Evolutionary conservation across 2,888 invertebrate genomes (phyloP).

Genomic region (Hypena proboscidalis): DNA sequence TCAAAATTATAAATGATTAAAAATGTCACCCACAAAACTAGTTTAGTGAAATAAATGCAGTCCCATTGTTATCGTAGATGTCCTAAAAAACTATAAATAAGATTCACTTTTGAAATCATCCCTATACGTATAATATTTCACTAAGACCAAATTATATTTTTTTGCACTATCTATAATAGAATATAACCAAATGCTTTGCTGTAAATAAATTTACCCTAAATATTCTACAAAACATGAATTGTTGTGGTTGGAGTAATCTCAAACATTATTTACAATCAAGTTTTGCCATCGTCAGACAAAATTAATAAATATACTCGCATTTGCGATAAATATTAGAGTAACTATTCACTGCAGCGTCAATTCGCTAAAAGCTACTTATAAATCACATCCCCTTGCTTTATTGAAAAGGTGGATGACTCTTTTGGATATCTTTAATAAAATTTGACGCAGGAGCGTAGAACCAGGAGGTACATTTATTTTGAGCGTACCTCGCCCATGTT

Average conservation of each 20-base stretch:
- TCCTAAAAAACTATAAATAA: slow-evolving; percentile 24
- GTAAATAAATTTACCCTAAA: too few species aligned
- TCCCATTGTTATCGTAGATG: slow-evolving; percentile 17
- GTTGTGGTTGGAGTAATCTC: too few species aligned
- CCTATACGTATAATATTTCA: too few species aligned
- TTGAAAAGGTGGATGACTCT: slow-evolving; percentile 56
- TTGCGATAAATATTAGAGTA: not conserved
- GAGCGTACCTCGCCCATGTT: too few species aligned
- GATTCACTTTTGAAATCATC: slow-evolving; percentile 18
- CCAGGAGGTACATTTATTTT: slow-evolving; percentile 48
- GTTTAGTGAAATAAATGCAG: slow-evolving; percentile 55
- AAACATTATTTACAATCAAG: too few species aligned
- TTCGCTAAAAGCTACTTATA: slow-evolving; percentile 47
- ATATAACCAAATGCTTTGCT: too few species aligned
- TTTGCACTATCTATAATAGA: too few species aligned
- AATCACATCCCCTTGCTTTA: slow-evolving; percentile 49
- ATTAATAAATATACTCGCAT: too few species aligned
- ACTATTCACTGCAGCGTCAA: slow-evolving; percentile 13
- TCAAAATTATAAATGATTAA: slow-evolving; percentile 61
- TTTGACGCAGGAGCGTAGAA: slow-evolving; percentile 40
- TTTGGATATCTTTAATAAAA: slow-evolving; percentile 56
- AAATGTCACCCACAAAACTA: slow-evolving; percentile 47
- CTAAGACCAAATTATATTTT: slow-evolving; percentile 1
- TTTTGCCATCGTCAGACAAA: too few species aligned
- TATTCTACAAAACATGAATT: too few species aligned